Evolutionary conservation across 2,797 vertebrate genomes (phyloP).

Genomic region (Lepilemur septentrionalis): DNA sequence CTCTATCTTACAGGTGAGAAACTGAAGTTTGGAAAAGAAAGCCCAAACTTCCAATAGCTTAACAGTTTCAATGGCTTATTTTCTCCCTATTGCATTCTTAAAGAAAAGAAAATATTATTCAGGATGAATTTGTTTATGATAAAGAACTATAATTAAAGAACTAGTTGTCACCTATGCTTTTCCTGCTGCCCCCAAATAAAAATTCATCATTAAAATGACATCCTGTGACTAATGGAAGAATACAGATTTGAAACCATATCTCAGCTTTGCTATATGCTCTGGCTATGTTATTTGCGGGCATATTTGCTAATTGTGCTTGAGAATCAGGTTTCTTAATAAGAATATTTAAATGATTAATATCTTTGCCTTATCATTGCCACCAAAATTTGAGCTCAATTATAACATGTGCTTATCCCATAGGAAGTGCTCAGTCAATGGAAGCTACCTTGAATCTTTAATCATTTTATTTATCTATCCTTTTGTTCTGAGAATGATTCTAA

Average conservation of each 20-base stretch:
- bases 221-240: neutral
- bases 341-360: neutral
- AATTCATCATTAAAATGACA: neutral
- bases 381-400: neutral
- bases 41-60: neutral
- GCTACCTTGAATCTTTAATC: constrained; percentile 10
- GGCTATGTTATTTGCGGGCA: neutral
- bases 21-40: neutral
- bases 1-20: neutral
- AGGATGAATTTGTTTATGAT: neutral
- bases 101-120: neutral
- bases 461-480: neutral
- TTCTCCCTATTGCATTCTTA: neutral
- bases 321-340: neutral
- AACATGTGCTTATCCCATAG: neutral
- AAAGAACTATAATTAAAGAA: neutral
- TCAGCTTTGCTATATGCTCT: neutral
- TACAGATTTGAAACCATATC: neutral
- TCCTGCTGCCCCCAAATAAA: neutral
- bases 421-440: neutral
- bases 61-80: neutral
- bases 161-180: neutral
- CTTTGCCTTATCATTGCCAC: neutral
- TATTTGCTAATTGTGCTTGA: neutral
- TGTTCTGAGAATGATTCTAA: neutral